Evolutionary conservation across 2,888 invertebrate species (phyloP), one percentile per base, ranked within the genome.

Genomic region (Leptarthrus brevirostris): DNA sequence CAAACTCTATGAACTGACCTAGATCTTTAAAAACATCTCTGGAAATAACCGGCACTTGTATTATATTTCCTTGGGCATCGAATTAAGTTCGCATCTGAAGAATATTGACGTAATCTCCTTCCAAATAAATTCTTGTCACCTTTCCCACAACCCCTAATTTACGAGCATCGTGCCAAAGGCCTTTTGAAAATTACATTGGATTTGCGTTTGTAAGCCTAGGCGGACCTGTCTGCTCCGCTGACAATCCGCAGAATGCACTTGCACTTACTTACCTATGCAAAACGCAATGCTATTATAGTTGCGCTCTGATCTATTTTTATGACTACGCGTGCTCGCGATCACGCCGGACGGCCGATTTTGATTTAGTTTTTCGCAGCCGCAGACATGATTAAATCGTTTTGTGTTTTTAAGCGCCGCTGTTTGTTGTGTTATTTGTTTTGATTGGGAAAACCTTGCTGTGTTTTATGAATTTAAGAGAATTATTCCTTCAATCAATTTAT

Each of bases 281-380:
- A n/a, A 18, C 71, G 40, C 70, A 16, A 53, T 22, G 34, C 71
- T 72, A 72, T 72, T 36, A 72, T 36, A 54, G 71, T 72, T 22
- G 44, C 40, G 22, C 71, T 44, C 14, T 40, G 16, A 54, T 54
- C 53, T 72, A 72, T 54, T 72, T 72, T 72, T 72, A 40, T 18
- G 12, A 10, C 40, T 16, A 14, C 58, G 71, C 24, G 44, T 44
- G 52, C 36, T 72, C 10, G 54, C 54, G 24, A 24, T 14, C 36
- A 54, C 54, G 20, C 70, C 22, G 36, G 52, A 56, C 54, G 16
- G 14, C 54, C 52, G 44, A 54, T 72, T 53, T 72, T 72, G 54
- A 54, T 18, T 72, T 44, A 72, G 71, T 72, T 72, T 54, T 72
- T 44, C 44, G 54, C 71, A 44, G 71, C 24, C 8, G 54, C 24